Evolutionary conservation across 2,888 invertebrate species (phyloP).

Genomic region (Gortyna flavago): DNA sequence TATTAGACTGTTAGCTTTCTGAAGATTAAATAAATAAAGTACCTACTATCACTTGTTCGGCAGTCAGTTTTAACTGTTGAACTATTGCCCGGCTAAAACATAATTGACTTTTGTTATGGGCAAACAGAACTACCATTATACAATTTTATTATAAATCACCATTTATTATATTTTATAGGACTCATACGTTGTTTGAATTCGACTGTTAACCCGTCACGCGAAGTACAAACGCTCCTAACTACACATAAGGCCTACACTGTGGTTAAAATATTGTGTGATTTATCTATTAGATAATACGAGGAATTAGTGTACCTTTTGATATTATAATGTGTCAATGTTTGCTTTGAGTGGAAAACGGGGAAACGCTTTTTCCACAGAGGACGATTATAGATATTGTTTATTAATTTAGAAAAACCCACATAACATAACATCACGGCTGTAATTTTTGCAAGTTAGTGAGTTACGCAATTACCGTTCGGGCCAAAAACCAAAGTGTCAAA

Average conservation of each 20-base stretch:
- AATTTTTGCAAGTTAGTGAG: too few relatives aligned
- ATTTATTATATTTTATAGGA: neutral
- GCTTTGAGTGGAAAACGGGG: neutral
- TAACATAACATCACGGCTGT: too few relatives aligned
- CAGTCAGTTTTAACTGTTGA: too few relatives aligned
- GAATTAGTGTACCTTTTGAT: neutral
- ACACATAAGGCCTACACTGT: slow-evolving; percentile 8
- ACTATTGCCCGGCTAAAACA: neutral
- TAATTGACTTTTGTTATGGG: neutral
- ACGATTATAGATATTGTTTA: neutral
- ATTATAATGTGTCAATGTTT: slow-evolving; percentile 13
- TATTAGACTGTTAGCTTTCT: too few relatives aligned
- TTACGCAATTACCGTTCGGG: neutral
- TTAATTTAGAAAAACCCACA: too few relatives aligned
- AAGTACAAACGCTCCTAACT: neutral
- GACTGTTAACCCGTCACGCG: too few relatives aligned
- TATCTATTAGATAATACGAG: slow-evolving; percentile 12
- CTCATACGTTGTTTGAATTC: slow-evolving; percentile 4
- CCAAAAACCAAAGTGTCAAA: neutral
- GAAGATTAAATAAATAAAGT: too few relatives aligned
- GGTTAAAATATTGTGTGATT: neutral
- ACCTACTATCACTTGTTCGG: neutral
- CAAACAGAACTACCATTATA: neutral
- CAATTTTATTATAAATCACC: neutral
- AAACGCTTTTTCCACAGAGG: neutral